A percentile compares a stretch with the other conserved stretches of the same genome.
phyloP scores from a whole-genome alignment of 2,797 vertebrate genomes.

The Hozukius guyotensis region DNA sequence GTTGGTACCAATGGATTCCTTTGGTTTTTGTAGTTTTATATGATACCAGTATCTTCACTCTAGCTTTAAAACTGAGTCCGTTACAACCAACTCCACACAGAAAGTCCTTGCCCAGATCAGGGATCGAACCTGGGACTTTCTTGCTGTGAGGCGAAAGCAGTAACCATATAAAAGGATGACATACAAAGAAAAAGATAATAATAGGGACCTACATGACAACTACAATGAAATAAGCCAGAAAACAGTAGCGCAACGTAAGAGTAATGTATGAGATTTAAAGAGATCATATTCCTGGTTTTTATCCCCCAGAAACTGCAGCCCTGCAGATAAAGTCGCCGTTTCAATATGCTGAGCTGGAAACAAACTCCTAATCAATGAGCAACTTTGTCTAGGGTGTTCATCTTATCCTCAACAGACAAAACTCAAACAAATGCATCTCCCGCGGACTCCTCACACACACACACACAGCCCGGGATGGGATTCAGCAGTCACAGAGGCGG shows the following conservation, averaged over 20 bases:
- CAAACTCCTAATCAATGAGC: slow-evolving; percentile 15
- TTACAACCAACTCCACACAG: too few species aligned
- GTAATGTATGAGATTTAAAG: not conserved
- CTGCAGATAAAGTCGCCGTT: slow-evolving; percentile 13
- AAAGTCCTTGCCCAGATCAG: too few species aligned
- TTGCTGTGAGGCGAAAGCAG: too few species aligned
- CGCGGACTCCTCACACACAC: not conserved
- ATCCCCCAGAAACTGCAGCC: not conserved
- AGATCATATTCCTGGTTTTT: not conserved
- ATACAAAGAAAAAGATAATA: not conserved
- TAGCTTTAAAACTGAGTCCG: too few species aligned
- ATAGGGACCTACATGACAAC: not conserved
- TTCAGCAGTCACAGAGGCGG: slow-evolving; percentile 21
- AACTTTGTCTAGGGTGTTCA: slow-evolving; percentile 17
- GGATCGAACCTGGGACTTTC: too few species aligned
- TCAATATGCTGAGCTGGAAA: slow-evolving; percentile 20
- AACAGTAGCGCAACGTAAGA: not conserved
- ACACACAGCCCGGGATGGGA: not conserved
- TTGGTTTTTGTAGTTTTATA: too few species aligned
- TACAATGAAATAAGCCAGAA: not conserved
- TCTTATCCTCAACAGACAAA: slow-evolving; percentile 40
- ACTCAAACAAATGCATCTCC: slow-evolving; percentile 30
- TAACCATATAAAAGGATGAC: not conserved
- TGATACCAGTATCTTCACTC: too few species aligned
- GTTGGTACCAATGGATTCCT: too few species aligned